Conservation (phyloP, 2,888 invertebrate genomes). For the Ametastegia equiseti region DNA sequence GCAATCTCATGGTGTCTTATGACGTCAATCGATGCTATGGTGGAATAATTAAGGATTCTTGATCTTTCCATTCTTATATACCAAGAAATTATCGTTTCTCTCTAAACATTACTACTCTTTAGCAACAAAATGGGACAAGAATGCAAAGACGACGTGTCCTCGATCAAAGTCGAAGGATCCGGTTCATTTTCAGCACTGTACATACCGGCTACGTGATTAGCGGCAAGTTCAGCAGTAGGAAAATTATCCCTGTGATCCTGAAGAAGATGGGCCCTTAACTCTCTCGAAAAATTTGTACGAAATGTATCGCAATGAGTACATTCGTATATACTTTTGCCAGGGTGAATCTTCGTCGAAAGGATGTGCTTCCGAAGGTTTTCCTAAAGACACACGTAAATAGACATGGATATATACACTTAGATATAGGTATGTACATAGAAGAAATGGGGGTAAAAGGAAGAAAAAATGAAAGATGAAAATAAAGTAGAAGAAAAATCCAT, state of each 20-base stretch:
- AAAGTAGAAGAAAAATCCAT: not conserved
- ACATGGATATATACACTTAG: not conserved
- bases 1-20: too few species aligned
- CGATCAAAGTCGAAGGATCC: not conserved
- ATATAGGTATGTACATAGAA: not conserved
- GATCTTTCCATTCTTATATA: not conserved
- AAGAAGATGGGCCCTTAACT: slow-evolving; percentile 83
- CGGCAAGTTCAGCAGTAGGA: slow-evolving; percentile 77
- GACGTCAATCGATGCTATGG: too few species aligned
- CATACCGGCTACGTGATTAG: slow-evolving; percentile 77
- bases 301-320: slow-evolving; percentile 83
- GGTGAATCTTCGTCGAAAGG: slow-evolving; percentile 87
- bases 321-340: slow-evolving; percentile 87
- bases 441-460: not conserved
- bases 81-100: not conserved
- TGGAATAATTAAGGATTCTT: too few species aligned
- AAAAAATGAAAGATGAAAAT: not conserved
- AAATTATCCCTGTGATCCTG: slow-evolving; percentile 79
- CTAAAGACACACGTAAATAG: slow-evolving; percentile 73
- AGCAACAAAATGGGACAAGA: slow-evolving; percentile 26
- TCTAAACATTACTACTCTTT: not conserved
- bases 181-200: slow-evolving; percentile 66
- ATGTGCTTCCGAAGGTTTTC: slow-evolving; percentile 95
- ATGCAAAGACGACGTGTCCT: slow-evolving; percentile 19
- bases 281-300: slow-evolving; percentile 83